Percentiles rank a stretch among this genome's conserved stretches.
phyloP scores from a whole-genome alignment of 1,140 invertebrate genomes.

The Micrasema longulum region DNA sequence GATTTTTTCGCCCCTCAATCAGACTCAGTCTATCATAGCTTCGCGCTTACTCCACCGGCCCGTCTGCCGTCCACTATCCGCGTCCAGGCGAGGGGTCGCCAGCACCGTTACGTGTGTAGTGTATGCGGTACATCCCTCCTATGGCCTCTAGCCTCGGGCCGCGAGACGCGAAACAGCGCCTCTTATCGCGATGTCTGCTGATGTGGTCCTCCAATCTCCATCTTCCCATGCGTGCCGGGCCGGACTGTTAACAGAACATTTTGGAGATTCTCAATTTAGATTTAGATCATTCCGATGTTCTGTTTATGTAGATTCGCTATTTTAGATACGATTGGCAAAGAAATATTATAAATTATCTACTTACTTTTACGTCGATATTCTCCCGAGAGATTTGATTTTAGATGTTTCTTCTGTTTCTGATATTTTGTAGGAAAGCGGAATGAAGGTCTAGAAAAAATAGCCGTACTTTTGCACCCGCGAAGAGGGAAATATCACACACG shows the following conservation, averaged over 20 bases:
- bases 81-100: too few species aligned
- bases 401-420: too few species aligned
- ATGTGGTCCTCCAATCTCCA: background rate
- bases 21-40: too few species aligned
- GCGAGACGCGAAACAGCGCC: conserved; percentile 34
- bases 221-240: conserved; percentile 14
- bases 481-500: too few species aligned
- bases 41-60: too few species aligned
- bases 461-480: too few species aligned
- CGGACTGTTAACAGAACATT: conserved; percentile 1
- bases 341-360: too few species aligned
- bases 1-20: too few species aligned
- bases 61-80: conserved; percentile 17
- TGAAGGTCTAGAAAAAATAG: too few species aligned
- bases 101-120: conserved; percentile 29
- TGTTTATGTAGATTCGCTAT: conserved; percentile 25
- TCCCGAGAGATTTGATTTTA: conserved; percentile 17
- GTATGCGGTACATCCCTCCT: background rate
- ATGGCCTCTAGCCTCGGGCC: conserved; percentile 26
- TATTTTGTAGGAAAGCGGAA: too few species aligned
- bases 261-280: conserved; percentile 33
- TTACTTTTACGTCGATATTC: background rate
- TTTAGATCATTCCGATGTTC: conserved; percentile 19
- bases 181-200: conserved; percentile 34
- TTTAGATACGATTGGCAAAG: conserved; percentile 17